Evolutionary conservation across 2,113 vertebrate species (phyloP), one percentile per base, ranked within the genome.

Genomic region (Sisor rabdophorus): DNA sequence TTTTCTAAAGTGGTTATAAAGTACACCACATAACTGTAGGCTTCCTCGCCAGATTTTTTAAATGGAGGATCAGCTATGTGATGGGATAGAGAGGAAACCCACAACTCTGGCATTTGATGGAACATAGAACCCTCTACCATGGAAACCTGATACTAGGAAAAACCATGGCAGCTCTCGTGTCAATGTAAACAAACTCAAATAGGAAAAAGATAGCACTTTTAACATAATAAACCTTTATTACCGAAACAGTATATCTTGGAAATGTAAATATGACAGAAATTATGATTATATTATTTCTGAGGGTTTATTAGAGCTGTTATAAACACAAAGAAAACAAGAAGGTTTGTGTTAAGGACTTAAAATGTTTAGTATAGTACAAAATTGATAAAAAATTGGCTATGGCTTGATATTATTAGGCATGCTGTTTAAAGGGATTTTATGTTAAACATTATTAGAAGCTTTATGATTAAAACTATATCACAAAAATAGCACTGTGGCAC

Each of bases 101-200:
- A 75, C 84, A 84, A 79, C 78, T 80, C 78, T 8, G 69, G 55
- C 60, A 79, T 77, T 64, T 83, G 71, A 78, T 32, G 68, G 72
- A 85, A 72, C 71, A 74, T 70, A 73, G 67, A 80, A 74, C 83
- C 76, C 78, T 80, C 83, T 82, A 85, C 89, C 84, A 83, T 80
- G 85, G 85, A 85, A 87, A 88, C 83, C 77, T 74, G 87, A 85
- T 79, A 76, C 73, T 73, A 74, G 75, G 83, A 87, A 74, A 67
- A 76, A 87, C 85, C 86, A 78, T 44, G 75, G 80, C 73, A 1
- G 17, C 54, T 85, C 82, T 76, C 71, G 71, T 86, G 85, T 83
- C 86, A 87, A 69, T 64, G 81, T 85, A 82, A 77, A 87, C 83
- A 88, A 88, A 87, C 86, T 85, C 84, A 89, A 89, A 50, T 52